phyloP scores from a whole-genome alignment of 2,888 invertebrate genomes.

The Amphipyra berbera region DNA sequence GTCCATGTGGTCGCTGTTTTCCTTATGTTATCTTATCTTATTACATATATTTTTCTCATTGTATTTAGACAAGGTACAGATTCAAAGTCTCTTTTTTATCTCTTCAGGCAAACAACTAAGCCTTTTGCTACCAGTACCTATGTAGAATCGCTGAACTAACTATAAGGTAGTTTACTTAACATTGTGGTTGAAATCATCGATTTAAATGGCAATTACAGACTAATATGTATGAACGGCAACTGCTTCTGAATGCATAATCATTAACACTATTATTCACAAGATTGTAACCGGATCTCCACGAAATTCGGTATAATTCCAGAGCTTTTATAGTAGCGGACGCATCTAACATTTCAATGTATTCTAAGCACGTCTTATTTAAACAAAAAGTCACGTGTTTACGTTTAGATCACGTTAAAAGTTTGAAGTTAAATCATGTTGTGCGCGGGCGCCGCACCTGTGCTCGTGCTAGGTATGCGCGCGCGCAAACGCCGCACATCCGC shows the following conservation, averaged over 20 bases:
- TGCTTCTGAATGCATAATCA: conserved; percentile 9
- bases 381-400: conserved; percentile 62
- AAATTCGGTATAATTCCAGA: conserved; percentile 22
- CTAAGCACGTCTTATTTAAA: conserved; percentile 28
- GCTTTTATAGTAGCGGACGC: conserved; percentile 1
- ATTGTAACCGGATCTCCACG: conserved; percentile 35
- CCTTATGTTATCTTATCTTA: conserved; percentile 39
- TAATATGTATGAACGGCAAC: conserved; percentile 7
- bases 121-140: background rate
- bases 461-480: conserved; percentile 55
- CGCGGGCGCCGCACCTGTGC: conserved; percentile 56
- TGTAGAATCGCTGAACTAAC: background rate
- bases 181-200: conserved; percentile 8
- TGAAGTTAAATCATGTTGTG: conserved; percentile 63
- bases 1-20: conserved; percentile 38
- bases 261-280: background rate
- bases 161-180: background rate
- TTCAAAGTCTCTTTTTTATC: conserved; percentile 19
- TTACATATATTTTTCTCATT: conserved; percentile 32
- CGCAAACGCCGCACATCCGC: conserved; percentile 79
- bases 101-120: background rate
- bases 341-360: conserved; percentile 25
- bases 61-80: conserved; percentile 9
- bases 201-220: conserved; percentile 17
- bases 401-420: conserved; percentile 67